Evolutionary conservation across 2,888 invertebrate species (phyloP), one percentile per base, ranked within the genome.

Genomic region (Laspeyria flexula): DNA sequence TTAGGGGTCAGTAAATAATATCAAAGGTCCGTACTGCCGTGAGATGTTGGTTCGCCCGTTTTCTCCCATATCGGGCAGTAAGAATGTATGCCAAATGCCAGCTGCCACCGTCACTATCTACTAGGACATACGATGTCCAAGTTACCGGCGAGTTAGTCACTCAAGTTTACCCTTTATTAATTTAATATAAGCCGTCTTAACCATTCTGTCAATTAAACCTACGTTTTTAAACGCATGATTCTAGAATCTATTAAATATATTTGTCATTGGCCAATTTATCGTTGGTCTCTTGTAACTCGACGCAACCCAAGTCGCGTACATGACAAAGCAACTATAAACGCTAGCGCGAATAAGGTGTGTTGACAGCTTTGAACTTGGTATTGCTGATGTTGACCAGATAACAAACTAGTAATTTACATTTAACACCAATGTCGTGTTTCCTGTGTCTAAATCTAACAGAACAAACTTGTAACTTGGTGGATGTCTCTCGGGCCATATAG

Each of bases 81-180:
- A 78, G 88, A 85, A 90, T 91, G 88, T 90, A 73, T 89, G 88
- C 85, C 89, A 85, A 85, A 82, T 83, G 83, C 81, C 81, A 83
- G 83, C 83, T 83, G 84, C 82, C 60, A 77, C 81, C 68, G 80
- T 50, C 62, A 60, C 68, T 78, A 78, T 81, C 75, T 71, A 49
- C 50, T 58, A 43, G 53, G 57, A 51, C 48, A 34, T 51, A 41
- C 42, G 34, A 57, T 46, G 60, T 56, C 52, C 48, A 64, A 62
- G 57, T 62, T 42, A 65, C 49, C 61, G 39, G 60, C 53, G 57
- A 54, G 49, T 15, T 43, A 35, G 30, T 50, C 12, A 39, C 41
- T 31, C 11, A 29, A 39, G 25, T 41, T 12, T 23, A 23, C 18
- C 37, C 16, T 46, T 37, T 21, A 37, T 3, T 31, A 23, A 29